Evolutionary conservation across 2,797 vertebrate genomes (phyloP).

Genomic region (Kryptolebias ocellatus): DNA sequence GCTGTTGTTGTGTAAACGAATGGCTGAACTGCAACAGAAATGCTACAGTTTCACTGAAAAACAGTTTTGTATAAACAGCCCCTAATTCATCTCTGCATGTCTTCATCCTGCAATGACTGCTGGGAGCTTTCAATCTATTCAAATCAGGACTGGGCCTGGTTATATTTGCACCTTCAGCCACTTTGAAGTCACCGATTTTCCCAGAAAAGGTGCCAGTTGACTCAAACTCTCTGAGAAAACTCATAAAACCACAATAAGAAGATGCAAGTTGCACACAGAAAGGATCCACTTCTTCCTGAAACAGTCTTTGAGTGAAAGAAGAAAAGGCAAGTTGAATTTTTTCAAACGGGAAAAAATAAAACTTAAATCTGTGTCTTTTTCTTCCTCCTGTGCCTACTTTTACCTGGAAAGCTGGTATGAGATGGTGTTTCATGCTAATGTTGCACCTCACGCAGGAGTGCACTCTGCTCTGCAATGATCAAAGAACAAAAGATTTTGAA

Average conservation of each 20-base stretch:
- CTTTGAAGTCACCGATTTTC: background rate
- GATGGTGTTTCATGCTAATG: constrained; percentile 49
- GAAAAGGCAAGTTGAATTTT: constrained; percentile 4
- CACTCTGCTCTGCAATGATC: constrained; percentile 40
- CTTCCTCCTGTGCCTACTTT: constrained; percentile 4
- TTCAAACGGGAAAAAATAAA: background rate
- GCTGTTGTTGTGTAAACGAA: too few relatives aligned
- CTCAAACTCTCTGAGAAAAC: background rate
- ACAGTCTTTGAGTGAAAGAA: background rate
- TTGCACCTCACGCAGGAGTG: constrained; percentile 50
- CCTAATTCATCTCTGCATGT: too few relatives aligned
- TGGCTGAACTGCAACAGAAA: too few relatives aligned
- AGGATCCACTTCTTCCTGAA: background rate
- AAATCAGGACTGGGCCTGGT: too few relatives aligned
- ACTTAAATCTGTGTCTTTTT: constrained; percentile 7
- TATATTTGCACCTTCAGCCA: background rate
- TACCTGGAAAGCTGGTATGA: constrained; percentile 40
- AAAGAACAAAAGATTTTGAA: constrained; percentile 53
- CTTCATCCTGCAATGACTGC: too few relatives aligned
- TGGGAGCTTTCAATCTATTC: too few relatives aligned
- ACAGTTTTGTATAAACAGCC: too few relatives aligned
- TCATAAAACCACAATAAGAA: background rate
- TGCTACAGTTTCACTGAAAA: too few relatives aligned
- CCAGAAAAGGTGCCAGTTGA: background rate
- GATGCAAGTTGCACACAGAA: background rate